phyloP scores from a whole-genome alignment of 2,797 vertebrate species.

The Capromys pilorides region DNA sequence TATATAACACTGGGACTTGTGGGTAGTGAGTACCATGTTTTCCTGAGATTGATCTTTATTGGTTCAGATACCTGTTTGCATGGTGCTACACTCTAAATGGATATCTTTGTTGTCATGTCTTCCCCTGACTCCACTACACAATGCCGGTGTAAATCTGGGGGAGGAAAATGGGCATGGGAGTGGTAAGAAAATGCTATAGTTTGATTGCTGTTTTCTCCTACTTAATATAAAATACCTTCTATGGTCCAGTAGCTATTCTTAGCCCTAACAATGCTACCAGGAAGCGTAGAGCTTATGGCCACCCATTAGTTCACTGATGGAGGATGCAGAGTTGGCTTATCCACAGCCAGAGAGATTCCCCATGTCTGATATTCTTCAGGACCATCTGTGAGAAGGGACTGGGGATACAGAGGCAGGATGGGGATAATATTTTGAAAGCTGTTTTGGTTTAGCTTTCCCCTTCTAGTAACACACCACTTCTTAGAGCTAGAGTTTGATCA shows the following conservation, averaged over 20 bases:
- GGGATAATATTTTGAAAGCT: not conserved
- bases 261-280: not conserved
- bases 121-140: not conserved
- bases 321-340: not conserved
- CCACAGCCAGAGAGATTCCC: not conserved
- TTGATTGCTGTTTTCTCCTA: not conserved
- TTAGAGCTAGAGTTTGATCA: not conserved
- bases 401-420: not conserved
- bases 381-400: not conserved
- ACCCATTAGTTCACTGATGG: not conserved
- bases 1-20: not conserved
- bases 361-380: not conserved
- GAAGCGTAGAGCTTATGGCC: not conserved
- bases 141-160: not conserved
- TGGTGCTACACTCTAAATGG: not conserved
- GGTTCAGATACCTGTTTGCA: not conserved
- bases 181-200: not conserved
- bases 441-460: not conserved
- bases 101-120: not conserved
- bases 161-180: not conserved
- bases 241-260: not conserved
- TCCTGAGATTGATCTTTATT: not conserved
- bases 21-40: not conserved
- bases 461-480: not conserved
- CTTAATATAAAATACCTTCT: not conserved